phyloP scores from a whole-genome alignment of 2,113 vertebrate genomes.

The Mustelus asterias region DNA sequence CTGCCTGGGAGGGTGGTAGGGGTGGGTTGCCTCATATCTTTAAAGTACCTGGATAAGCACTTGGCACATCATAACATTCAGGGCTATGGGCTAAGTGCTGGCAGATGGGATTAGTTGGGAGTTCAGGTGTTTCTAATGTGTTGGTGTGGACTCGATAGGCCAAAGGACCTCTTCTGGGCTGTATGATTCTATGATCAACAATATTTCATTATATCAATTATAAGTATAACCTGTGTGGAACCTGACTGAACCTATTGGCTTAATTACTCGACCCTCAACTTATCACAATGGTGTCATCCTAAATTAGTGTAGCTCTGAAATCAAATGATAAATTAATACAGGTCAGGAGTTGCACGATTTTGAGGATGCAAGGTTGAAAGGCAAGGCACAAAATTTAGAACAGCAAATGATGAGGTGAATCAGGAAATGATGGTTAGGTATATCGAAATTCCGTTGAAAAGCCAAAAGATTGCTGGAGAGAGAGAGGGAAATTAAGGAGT shows the following conservation, averaged over 20 bases:
- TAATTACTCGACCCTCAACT: neutral
- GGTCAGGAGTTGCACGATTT: neutral
- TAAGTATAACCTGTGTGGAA: neutral
- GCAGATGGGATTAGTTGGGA: no score
- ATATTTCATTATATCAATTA: no score
- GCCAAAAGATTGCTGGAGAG: neutral
- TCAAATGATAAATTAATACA: neutral
- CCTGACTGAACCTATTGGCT: neutral
- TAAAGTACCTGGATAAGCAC: no score
- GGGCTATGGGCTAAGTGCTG: no score
- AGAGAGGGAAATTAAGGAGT: neutral
- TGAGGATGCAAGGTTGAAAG: neutral
- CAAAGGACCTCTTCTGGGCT: no score
- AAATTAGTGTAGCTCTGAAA: neutral
- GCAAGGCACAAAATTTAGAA: neutral
- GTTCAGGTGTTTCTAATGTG: no score
- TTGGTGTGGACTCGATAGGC: no score
- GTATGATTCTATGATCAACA: no score
- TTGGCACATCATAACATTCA: no score
- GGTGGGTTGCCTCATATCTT: no score
- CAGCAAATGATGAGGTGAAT: neutral
- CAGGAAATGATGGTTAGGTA: neutral
- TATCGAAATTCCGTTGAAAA: neutral
- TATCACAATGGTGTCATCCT: neutral
- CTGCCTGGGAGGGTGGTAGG: no score